phyloP scores from a whole-genome alignment of 2,113 vertebrate genomes.

The Oreochromis niloticus region DNA sequence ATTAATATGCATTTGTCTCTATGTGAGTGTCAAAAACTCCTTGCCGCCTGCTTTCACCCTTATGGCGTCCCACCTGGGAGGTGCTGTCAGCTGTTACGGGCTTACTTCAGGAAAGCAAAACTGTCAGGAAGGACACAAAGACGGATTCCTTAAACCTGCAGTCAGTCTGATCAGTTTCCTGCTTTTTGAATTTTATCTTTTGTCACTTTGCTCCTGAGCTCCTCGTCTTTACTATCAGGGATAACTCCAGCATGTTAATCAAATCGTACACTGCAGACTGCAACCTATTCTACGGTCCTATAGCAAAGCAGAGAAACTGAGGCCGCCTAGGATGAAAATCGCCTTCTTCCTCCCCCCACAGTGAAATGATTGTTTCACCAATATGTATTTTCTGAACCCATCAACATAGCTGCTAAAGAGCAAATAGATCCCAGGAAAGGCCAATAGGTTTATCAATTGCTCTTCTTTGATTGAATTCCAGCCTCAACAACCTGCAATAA shows the following conservation, averaged over 20 bases:
- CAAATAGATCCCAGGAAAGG: not conserved
- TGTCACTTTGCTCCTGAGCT: not conserved
- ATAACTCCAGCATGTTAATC: not conserved
- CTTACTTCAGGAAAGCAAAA: not conserved
- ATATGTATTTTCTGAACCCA: not conserved
- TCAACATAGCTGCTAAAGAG: not conserved
- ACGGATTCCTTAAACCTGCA: not conserved
- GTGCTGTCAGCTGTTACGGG: constrained; percentile 4
- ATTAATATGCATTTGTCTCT: constrained; percentile 36
- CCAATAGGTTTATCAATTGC: constrained; percentile 43
- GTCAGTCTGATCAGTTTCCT: not conserved
- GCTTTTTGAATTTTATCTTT: not conserved
- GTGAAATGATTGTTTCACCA: not conserved
- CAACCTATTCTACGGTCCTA: not conserved
- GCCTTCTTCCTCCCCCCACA: not conserved
- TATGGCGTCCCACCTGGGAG: constrained; percentile 31
- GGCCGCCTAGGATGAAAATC: not conserved
- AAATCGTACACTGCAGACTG: not conserved
- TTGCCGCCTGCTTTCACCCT: constrained; percentile 30
- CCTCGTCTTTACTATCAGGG: not conserved
- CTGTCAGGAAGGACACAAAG: not conserved
- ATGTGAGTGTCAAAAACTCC: constrained; percentile 29
- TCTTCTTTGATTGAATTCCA: constrained; percentile 53
- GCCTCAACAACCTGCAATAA: constrained; percentile 50
- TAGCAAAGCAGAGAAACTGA: not conserved